A percentile compares a stretch with the other conserved stretches of the same genome.
These are phyloP conservation scores for Papilio helenus DNA, from an alignment of 1,140 invertebrate species.

Conservation along the genomic window DNA sequence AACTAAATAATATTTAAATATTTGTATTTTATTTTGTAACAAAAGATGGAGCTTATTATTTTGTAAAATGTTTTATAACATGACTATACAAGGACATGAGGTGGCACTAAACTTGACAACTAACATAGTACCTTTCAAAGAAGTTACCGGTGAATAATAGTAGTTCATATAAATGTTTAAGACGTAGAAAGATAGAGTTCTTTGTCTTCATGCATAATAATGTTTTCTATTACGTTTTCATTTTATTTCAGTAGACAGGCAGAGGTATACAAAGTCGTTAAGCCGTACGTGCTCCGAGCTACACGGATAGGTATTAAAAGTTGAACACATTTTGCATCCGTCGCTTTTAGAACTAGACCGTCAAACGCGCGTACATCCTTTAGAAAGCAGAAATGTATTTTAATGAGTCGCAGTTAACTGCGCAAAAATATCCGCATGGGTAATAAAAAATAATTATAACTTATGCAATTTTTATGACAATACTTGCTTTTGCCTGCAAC, in stretches of 20 bases:
- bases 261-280: not conserved
- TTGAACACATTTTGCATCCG: slow-evolving; percentile 11
- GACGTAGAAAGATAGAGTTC: too few species aligned
- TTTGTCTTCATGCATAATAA: not conserved
- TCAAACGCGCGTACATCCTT: slow-evolving; percentile 10
- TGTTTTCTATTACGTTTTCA: not conserved
- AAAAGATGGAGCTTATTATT: too few species aligned
- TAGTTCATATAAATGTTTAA: too few species aligned
- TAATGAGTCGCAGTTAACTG: slow-evolving; percentile 7
- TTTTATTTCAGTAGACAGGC: not conserved
- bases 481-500: too few species aligned
- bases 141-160: too few species aligned
- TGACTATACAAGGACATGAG: too few species aligned
- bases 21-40: too few species aligned
- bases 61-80: too few species aligned
- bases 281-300: not conserved
- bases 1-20: too few species aligned
- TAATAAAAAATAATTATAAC: not conserved
- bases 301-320: not conserved
- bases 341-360: slow-evolving; percentile 21
- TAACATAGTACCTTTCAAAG: too few species aligned
- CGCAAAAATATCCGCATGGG: not conserved
- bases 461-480: not conserved
- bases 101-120: too few species aligned
- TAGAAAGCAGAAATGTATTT: slow-evolving; percentile 8